These are phyloP conservation scores for Phyllostomus hastatus DNA, from an alignment of 2,113 vertebrate species.

Conservation along the genomic window DNA sequence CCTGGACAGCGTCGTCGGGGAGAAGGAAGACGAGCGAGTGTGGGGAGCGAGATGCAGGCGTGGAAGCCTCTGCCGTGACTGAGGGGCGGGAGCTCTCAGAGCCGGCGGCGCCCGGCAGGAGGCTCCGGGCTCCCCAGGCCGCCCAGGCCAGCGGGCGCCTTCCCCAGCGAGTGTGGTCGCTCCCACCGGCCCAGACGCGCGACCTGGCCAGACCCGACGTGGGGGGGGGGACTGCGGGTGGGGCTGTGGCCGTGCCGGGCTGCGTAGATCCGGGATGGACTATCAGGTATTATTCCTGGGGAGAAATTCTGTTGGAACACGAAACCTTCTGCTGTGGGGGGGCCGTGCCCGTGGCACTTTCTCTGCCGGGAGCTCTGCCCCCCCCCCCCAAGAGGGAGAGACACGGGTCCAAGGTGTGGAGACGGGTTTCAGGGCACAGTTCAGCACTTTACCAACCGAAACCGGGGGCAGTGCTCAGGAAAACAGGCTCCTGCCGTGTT, in stretches of 20 bases:
- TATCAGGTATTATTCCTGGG: not conserved
- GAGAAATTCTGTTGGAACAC: not conserved
- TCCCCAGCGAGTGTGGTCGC: not conserved
- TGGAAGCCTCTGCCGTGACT: not conserved
- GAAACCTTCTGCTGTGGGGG: not conserved
- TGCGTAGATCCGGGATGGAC: not conserved
- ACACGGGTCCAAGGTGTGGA: too few relatives aligned
- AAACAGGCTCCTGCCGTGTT: not conserved
- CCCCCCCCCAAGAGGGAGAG: not conserved
- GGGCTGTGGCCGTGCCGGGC: not conserved
- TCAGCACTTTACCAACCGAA: not conserved
- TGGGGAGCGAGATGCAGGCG: not conserved
- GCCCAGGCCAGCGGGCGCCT: not conserved
- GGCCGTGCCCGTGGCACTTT: not conserved
- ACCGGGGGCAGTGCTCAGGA: not conserved
- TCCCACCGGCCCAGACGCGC: too few relatives aligned
- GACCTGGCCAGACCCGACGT: not conserved
- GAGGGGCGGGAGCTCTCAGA: not conserved
- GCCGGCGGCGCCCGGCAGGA: not conserved
- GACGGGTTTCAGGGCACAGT: too few relatives aligned
- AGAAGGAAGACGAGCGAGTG: not conserved
- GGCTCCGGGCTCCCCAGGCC: not conserved
- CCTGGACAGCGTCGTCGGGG: not conserved
- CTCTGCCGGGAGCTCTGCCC: not conserved
- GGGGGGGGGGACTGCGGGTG: not conserved